Evolutionary conservation across 2,113 vertebrate genomes (phyloP).

Genomic region (Vulpes vulpes): DNA sequence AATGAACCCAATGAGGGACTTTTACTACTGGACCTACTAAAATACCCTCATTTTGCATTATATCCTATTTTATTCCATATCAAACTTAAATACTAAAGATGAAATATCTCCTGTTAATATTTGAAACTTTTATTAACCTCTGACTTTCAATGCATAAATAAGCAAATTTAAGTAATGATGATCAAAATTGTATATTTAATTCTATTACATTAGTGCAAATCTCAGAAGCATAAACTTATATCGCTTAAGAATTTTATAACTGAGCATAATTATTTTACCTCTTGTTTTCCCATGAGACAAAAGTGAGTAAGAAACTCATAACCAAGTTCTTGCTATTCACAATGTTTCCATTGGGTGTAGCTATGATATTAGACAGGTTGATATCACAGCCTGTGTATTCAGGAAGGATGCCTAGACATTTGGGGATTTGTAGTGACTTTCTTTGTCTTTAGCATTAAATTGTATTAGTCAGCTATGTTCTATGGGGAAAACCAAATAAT

Average conservation of each 20-base stretch:
- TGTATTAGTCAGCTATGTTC: fast-evolving
- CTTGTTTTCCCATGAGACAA: constrained; percentile 47
- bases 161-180: constrained; percentile 17
- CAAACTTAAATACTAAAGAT: neutral
- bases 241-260: neutral
- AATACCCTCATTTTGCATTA: neutral
- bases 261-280: constrained; percentile 12
- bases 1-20: neutral
- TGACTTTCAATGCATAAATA: constrained; percentile 45
- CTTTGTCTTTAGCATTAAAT: constrained; percentile 65
- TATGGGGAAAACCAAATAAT: constrained; percentile 31
- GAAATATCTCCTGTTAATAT: neutral
- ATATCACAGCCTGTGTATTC: constrained; percentile 29
- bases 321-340: constrained; percentile 84
- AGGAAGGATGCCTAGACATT: constrained; percentile 66
- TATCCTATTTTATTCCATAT: neutral
- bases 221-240: constrained; percentile 32
- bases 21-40: neutral
- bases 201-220: neutral
- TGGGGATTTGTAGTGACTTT: constrained; percentile 35
- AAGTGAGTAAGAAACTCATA: neutral
- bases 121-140: constrained; percentile 41
- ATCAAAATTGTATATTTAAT: constrained; percentile 17
- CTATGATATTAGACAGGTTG: constrained; percentile 86
- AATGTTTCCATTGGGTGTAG: constrained; percentile 86